Evolutionary conservation across 2,113 vertebrate genomes (phyloP), one percentile per base, ranked within the genome.

Genomic region (Pterocles gutturalis): DNA sequence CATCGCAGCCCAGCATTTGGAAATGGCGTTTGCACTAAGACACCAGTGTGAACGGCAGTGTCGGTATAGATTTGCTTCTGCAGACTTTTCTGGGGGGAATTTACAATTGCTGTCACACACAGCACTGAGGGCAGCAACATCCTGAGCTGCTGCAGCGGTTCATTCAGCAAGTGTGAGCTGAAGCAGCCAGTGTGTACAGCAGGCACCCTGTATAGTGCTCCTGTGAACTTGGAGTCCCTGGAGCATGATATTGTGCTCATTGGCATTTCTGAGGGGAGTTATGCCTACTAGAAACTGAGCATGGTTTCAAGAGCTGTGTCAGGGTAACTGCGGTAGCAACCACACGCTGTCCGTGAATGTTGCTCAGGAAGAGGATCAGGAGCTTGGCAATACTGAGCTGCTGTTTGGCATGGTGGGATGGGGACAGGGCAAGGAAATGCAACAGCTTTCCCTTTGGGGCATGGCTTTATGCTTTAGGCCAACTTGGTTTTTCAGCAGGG

Each of bases 301-400:
- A 0, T 28, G 20, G 57, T 46, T 78, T 65, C 41, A 45, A n/a
- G 58, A 72, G 5, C 10, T 41, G 17, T 22, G 13, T 1, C 0
- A 54, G 20, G n/a, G 6, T 55, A 58, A 43, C 46, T 62, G 41
- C n/a, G 34, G 9, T 24, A 46, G 55, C 51, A 57, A 10, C 5
- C 17, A 33, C 18, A 33, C 0, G 0, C 12, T 65, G 4, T 34
- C 51, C 62, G 36, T 28, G 17, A 38, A 14, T 7, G 15, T n/a
- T 77, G 62, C 9, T 85, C n/a, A 13, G 36, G 16, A 41, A 41
- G n/a, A 58, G 38, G 51, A 33, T 57, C 11, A 19, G 17, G 17
- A 64, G 25, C 53, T 51, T 55, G 33, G 25, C 55, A 76, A 36
- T 51, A 29, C 13, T 0, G 8, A 69, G 43, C 17, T 65, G 14